Conservation (phyloP, 2,888 invertebrate genomes). For the Beris morrisii region DNA sequence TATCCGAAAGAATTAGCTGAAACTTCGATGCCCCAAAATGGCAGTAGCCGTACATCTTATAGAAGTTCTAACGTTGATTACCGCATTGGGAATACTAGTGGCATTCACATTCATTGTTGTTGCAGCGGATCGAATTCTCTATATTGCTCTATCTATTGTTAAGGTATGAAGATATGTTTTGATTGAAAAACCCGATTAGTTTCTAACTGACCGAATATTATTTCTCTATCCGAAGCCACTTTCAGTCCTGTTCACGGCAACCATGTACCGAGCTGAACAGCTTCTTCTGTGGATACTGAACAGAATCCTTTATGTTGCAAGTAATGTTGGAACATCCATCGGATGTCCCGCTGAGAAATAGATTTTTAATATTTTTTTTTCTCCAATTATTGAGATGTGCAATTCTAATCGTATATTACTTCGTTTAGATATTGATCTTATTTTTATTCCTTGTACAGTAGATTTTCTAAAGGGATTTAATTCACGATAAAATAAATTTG, state of each 20-base stretch:
- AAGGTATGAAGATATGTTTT: slow-evolving; percentile 36
- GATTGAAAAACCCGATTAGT: background rate
- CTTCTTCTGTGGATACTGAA: slow-evolving; percentile 29
- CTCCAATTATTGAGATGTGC: too few relatives aligned
- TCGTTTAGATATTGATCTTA: too few relatives aligned
- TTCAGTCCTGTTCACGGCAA: slow-evolving; percentile 10
- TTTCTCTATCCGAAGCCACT: slow-evolving; percentile 5
- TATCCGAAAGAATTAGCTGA: background rate
- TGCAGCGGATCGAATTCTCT: slow-evolving; percentile 42
- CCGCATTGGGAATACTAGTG: slow-evolving; percentile 43
- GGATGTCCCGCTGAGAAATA: background rate
- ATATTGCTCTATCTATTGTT: slow-evolving; percentile 41
- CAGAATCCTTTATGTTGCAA: slow-evolving; percentile 29
- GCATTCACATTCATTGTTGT: slow-evolving; percentile 45
- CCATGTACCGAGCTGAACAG: slow-evolving; percentile 27
- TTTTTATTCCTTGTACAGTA: too few relatives aligned
- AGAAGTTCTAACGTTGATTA: slow-evolving; percentile 44
- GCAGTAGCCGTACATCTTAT: slow-evolving; percentile 46
- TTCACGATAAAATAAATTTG: too few relatives aligned
- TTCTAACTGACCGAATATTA: background rate
- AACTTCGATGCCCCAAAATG: slow-evolving; percentile 36
- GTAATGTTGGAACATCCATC: slow-evolving; percentile 24
- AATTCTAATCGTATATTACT: too few relatives aligned
- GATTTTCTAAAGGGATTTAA: too few relatives aligned
- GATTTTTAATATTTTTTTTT: background rate